Evolutionary conservation across 2,797 vertebrate genomes (phyloP).

Genomic region (Micrastur ruficollis): DNA sequence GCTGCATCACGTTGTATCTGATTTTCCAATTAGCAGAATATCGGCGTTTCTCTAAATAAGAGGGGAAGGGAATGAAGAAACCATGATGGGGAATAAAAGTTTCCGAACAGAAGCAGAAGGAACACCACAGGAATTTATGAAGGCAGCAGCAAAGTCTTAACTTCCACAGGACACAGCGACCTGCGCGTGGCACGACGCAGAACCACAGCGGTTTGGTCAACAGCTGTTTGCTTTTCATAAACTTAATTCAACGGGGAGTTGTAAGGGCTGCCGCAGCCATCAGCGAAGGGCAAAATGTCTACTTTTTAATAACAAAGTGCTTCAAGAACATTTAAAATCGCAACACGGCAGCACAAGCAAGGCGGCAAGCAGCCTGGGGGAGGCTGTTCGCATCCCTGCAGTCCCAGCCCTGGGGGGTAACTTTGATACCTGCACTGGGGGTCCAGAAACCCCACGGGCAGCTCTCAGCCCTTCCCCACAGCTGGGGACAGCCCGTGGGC

Average conservation of each 20-base stretch:
- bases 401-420: neutral
- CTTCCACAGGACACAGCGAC: accelerated
- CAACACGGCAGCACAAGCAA: accelerated
- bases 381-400: accelerated
- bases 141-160: neutral
- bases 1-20: neutral
- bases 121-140: neutral
- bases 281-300: accelerated
- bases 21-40: neutral
- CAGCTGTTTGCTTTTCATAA: neutral
- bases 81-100: neutral
- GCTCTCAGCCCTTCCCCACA: neutral
- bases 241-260: neutral
- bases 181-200: accelerated
- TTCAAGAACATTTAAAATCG: neutral
- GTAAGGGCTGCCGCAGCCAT: neutral
- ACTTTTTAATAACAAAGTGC: neutral
- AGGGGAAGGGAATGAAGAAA: neutral
- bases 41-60: neutral
- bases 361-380: neutral
- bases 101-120: neutral
- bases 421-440: accelerated
- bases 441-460: accelerated
- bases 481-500: neutral
- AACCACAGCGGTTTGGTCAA: neutral